These are phyloP conservation scores for Porites divaricata DNA, from an alignment of 92 coral and sea anemone species.

Conservation along the genomic window DNA sequence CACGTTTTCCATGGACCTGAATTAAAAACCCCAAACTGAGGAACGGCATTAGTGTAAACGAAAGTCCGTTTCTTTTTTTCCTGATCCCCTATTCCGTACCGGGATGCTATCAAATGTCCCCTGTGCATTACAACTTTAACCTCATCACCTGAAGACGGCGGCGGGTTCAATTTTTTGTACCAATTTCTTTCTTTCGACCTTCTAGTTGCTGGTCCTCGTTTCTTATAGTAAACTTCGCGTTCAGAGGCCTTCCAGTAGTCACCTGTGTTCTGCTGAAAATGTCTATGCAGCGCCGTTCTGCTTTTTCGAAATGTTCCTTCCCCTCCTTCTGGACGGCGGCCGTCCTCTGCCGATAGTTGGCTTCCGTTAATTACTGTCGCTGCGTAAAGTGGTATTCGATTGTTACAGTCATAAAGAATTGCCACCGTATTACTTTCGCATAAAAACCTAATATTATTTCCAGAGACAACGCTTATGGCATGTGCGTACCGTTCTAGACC, in stretches of 20 bases:
- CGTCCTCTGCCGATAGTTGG: slow-evolving; percentile 4
- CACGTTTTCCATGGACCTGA: slow-evolving; percentile 16
- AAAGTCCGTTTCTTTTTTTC: slow-evolving; percentile 19
- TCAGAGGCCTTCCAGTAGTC: neutral
- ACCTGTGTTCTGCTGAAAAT: neutral
- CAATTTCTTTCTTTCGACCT: no score
- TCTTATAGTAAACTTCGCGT: neutral
- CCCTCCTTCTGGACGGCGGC: neutral
- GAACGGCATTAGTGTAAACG: slow-evolving; percentile 54
- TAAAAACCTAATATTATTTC: slow-evolving; percentile 15
- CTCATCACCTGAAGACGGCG: no score
- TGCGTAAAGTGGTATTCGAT: slow-evolving; percentile 48
- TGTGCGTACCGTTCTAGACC: slow-evolving; percentile 8
- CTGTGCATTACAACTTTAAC: slow-evolving; percentile 3
- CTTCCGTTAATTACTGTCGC: slow-evolving; percentile 43
- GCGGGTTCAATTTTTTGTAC: no score
- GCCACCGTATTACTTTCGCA: slow-evolving; percentile 38
- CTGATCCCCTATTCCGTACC: slow-evolving; percentile 22
- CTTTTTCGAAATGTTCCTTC: neutral
- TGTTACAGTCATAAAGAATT: slow-evolving; percentile 52
- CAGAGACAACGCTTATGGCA: neutral
- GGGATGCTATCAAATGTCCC: slow-evolving; percentile 49
- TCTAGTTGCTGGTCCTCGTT: neutral
- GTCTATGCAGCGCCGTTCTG: neutral
- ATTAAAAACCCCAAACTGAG: slow-evolving; percentile 54